Percentiles rank a stretch among this genome's conserved stretches.
Evolutionary conservation across 2,797 vertebrate species (phyloP).

Genomic region (Oreochromis mossambicus): DNA sequence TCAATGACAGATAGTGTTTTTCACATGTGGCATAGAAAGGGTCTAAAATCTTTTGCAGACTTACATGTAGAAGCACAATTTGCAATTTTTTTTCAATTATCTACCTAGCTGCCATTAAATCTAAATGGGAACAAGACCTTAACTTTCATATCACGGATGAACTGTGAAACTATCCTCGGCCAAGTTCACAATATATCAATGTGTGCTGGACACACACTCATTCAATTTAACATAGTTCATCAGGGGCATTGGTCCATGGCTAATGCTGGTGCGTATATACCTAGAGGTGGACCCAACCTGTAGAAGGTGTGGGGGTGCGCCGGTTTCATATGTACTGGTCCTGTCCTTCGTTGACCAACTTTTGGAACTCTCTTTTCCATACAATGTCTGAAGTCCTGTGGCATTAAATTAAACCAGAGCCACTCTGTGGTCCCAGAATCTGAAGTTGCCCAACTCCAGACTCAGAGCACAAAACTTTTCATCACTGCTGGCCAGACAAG

Average conservation of each 20-base stretch:
- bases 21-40: neutral
- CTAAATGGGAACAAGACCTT: no score
- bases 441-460: neutral
- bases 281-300: rapidly evolving
- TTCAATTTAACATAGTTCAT: neutral
- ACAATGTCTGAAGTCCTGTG: neutral
- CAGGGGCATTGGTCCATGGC: neutral
- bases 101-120: neutral
- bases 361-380: neutral
- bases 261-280: rapidly evolving
- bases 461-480: neutral
- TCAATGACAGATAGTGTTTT: neutral
- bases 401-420: neutral
- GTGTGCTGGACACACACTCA: neutral
- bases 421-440: neutral
- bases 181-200: neutral
- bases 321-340: neutral
- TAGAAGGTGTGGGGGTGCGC: neutral
- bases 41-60: neutral
- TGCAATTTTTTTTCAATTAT: neutral
- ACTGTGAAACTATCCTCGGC: no score
- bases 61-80: neutral
- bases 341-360: neutral
- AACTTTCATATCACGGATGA: no score
- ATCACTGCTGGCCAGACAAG: neutral